Conservation (phyloP, 2,113 vertebrate genomes). For the Trochalopteron elliotii region DNA sequence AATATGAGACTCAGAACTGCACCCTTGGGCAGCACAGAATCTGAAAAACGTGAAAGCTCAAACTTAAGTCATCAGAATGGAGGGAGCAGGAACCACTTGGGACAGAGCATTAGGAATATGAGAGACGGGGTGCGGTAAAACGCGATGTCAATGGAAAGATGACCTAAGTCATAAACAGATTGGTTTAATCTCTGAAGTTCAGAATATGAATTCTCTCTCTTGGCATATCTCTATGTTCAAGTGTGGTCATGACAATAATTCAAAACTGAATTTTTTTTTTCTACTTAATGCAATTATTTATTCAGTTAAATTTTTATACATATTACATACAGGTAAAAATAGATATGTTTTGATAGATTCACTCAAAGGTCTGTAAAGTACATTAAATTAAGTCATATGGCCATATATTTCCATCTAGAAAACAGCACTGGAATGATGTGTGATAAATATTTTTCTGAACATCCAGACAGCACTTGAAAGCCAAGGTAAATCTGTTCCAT, state of each 20-base stretch:
- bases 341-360: neutral
- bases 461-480: neutral
- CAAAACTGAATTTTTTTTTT: neutral
- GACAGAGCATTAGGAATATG: neutral
- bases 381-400: neutral
- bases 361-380: neutral
- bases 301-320: fast-evolving
- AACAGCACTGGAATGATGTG: neutral
- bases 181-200: neutral
- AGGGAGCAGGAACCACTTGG: neutral
- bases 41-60: neutral
- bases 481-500: neutral
- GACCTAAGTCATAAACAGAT: neutral
- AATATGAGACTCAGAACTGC: neutral
- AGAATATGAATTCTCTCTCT: neutral
- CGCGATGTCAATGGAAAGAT: neutral
- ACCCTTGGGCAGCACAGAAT: neutral
- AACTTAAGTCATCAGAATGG: neutral
- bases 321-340: neutral
- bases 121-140: neutral
- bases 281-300: neutral
- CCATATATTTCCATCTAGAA: neutral
- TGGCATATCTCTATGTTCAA: neutral
- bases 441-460: neutral
- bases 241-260: neutral